Base-by-base conservation (phyloP, 2,888 invertebrate genomes). In the Lasioglossum leucozonium region DNA sequence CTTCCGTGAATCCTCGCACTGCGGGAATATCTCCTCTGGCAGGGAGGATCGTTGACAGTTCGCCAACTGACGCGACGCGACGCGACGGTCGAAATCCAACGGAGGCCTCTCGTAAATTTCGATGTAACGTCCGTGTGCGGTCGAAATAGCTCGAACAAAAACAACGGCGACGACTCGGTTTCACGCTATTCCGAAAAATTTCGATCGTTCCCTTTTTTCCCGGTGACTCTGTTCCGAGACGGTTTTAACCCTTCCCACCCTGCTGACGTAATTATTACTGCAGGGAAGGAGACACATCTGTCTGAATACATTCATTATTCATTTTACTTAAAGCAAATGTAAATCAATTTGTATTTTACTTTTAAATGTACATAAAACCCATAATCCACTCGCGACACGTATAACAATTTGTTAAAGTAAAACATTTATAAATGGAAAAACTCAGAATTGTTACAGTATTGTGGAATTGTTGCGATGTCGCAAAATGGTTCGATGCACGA, bases 61-160 rank as follows among this genome's bases (percentile, higher is more conserved):
- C 86, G 73, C 86, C 86, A 86, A 76, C 80, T 82, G 86, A 87
- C n/a, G n/a, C n/a, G n/a, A n/a, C n/a, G n/a, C n/a, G n/a, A n/a
- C n/a, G n/a, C n/a, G n/a, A n/a, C 86, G 76, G 37, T 44, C 62
- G 51, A 44, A 67, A 83, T 72, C 37, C 30, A 58, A 76, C 67
- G 75, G 55, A 22, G 8, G 78, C 26, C 22, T 74, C 72, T 74
- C 72, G 67, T 86, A 74, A 77, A 85, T 82, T 76, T 58, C 16
- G 34, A 79, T 74, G 44, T 26, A 22, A n/a, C 6, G 40, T 18
- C 47, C 47, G 13, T 22, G 13, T 22, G 22, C 10, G 51, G 78
- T 65, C 67, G 78, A 71, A 84, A 84, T 75, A 84, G 26, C 62
- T 16, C 62, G 62, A 75, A 84, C 4, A 47, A 72, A 84, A 78